Evolutionary conservation across 2,797 vertebrate species (phyloP).

Genomic region (Ctenopoma kingsleyae): DNA sequence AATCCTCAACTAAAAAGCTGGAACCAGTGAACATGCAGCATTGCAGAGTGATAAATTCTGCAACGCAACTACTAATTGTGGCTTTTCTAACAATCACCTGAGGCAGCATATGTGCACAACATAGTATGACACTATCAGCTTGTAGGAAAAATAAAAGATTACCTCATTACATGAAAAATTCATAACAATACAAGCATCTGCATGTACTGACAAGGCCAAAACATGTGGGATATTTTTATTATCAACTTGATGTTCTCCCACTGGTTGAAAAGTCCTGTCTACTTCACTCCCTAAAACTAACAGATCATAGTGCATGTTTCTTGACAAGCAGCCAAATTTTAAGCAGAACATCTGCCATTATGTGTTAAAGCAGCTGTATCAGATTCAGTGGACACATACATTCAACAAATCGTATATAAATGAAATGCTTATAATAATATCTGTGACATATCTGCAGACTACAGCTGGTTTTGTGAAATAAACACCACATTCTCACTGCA

Average conservation of each 20-base stretch:
- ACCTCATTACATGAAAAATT: constrained; percentile 22
- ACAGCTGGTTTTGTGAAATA: not conserved
- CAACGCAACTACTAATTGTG: not conserved
- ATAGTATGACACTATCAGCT: not conserved
- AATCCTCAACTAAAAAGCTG: too few relatives aligned
- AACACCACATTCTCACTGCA: not conserved
- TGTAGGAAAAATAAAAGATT: not conserved
- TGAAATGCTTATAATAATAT: not conserved
- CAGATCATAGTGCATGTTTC: constrained; percentile 8
- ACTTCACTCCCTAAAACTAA: constrained; percentile 6
- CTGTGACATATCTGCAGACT: not conserved
- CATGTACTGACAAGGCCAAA: not conserved
- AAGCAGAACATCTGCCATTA: constrained; percentile 4
- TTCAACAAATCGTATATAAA: not conserved
- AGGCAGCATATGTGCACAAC: constrained; percentile 10
- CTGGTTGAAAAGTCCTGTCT: not conserved
- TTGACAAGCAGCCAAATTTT: constrained; percentile 8
- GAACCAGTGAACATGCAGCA: too few relatives aligned
- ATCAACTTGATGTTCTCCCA: not conserved
- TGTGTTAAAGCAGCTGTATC: constrained; percentile 1
- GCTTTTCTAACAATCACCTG: constrained; percentile 1
- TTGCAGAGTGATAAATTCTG: too few relatives aligned
- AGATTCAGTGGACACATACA: not conserved
- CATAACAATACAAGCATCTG: constrained; percentile 7
- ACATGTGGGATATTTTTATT: too few relatives aligned